phyloP scores from a whole-genome alignment of 2,113 vertebrate species.

The Aldabrachelys gigantea region DNA sequence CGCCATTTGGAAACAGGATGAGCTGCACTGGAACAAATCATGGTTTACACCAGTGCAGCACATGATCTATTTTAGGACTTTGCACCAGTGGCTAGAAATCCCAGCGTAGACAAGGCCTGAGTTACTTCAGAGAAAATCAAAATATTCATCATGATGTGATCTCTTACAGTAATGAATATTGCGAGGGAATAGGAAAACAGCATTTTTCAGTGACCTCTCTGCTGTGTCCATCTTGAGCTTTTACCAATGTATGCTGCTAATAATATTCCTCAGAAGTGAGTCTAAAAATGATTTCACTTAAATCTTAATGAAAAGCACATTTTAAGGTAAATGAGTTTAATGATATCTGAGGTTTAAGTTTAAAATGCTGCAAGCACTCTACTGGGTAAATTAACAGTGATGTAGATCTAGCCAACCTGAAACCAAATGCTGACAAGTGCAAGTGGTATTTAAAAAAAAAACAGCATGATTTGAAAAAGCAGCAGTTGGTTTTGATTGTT shows the following conservation, averaged over 20 bases:
- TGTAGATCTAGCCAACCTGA: background rate
- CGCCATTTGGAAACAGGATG: background rate
- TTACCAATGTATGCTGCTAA: slow-evolving; percentile 21
- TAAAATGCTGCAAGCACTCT: background rate
- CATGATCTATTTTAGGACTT: background rate
- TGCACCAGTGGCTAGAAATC: background rate
- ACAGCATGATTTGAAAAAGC: background rate
- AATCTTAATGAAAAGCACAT: slow-evolving; percentile 25
- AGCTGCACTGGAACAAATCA: background rate
- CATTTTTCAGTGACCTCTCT: background rate
- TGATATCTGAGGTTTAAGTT: slow-evolving; percentile 32
- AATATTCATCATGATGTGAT: background rate
- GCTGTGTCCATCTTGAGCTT: background rate
- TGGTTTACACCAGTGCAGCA: background rate
- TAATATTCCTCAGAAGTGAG: slow-evolving; percentile 10
- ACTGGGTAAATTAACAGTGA: slow-evolving; percentile 17
- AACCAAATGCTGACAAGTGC: background rate
- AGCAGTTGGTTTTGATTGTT: background rate
- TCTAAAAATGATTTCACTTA: slow-evolving; percentile 54
- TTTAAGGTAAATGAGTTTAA: background rate
- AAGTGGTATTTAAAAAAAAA: background rate
- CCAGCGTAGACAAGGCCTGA: background rate
- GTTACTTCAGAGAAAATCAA: background rate
- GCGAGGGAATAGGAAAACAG: background rate
- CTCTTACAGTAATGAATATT: background rate